phyloP scores from a whole-genome alignment of 2,113 vertebrate species.

The Cavia aperea region DNA sequence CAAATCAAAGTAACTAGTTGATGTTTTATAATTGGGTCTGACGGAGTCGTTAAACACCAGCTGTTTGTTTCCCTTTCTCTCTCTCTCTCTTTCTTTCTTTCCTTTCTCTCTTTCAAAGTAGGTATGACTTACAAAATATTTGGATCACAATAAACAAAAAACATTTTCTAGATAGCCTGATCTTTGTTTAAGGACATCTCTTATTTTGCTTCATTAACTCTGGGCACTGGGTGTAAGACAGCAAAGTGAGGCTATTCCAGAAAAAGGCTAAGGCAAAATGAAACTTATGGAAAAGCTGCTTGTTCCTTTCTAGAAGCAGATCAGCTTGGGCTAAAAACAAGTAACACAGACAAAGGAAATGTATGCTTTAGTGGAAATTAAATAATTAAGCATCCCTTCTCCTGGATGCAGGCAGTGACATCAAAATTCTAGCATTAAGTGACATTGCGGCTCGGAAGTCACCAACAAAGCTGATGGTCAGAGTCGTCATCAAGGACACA shows the following conservation, averaged over 20 bases:
- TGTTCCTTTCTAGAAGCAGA: neutral
- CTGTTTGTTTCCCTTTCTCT: constrained; percentile 82
- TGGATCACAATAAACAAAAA: constrained; percentile 60
- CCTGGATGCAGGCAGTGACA: neutral
- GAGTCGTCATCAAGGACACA: neutral
- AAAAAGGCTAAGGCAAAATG: neutral
- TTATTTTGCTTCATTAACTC: constrained; percentile 11
- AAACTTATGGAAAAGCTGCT: neutral
- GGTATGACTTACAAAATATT: constrained; percentile 54
- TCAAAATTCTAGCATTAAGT: neutral
- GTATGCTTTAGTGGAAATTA: neutral
- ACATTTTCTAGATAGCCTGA: constrained; percentile 48
- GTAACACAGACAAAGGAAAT: neutral
- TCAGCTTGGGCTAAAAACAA: neutral
- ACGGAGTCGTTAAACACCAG: constrained; percentile 97
- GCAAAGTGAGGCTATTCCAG: too few species aligned
- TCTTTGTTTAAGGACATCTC: neutral
- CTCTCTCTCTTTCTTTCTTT: neutral
- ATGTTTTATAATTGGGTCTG: constrained; percentile 97
- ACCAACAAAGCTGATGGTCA: neutral
- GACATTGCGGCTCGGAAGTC: neutral
- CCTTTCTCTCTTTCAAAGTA: constrained; percentile 48
- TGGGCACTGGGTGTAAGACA: constrained; percentile 40
- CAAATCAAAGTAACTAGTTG: constrained; percentile 96
- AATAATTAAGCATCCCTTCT: constrained; percentile 23